Percentiles rank a stretch among this genome's conserved stretches.
Conservation (phyloP, 2,888 invertebrate genomes). For the Diarsia mendica region DNA sequence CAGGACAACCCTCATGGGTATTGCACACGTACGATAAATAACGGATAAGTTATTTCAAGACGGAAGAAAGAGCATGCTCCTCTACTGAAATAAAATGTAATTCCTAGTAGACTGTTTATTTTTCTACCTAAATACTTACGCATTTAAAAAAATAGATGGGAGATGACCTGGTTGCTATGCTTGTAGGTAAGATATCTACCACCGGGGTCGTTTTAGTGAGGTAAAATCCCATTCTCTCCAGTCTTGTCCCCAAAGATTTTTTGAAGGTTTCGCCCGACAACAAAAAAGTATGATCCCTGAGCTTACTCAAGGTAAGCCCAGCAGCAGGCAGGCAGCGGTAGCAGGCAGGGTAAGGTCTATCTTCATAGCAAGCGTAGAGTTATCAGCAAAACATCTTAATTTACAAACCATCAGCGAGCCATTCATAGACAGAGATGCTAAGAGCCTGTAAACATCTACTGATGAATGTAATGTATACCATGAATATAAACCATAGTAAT, state of each 20-base stretch:
- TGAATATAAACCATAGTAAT: slow-evolving; percentile 22
- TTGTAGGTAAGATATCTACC: neutral
- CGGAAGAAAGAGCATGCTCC: neutral
- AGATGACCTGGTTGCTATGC: neutral
- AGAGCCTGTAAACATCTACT: neutral
- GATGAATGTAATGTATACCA: slow-evolving; percentile 14
- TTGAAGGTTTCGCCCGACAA: no score
- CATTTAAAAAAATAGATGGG: neutral
- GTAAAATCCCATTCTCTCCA: no score
- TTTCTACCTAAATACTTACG: neutral
- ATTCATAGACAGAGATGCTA: slow-evolving; percentile 3
- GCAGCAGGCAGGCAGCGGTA: no score
- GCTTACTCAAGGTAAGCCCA: neutral
- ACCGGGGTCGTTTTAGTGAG: no score
- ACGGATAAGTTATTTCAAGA: neutral
- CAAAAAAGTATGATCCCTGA: neutral
- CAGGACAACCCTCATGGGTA: neutral
- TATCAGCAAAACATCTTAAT: neutral
- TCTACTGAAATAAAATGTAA: neutral
- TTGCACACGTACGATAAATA: neutral
- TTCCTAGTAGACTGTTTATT: neutral
- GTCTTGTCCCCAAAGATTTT: no score
- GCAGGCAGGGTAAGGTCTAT: no score
- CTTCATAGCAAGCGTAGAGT: neutral
- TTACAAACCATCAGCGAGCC: slow-evolving; percentile 2